These are phyloP conservation scores for Oophaga sylvatica DNA, from an alignment of 2,797 vertebrate species.

Conservation along the genomic window DNA sequence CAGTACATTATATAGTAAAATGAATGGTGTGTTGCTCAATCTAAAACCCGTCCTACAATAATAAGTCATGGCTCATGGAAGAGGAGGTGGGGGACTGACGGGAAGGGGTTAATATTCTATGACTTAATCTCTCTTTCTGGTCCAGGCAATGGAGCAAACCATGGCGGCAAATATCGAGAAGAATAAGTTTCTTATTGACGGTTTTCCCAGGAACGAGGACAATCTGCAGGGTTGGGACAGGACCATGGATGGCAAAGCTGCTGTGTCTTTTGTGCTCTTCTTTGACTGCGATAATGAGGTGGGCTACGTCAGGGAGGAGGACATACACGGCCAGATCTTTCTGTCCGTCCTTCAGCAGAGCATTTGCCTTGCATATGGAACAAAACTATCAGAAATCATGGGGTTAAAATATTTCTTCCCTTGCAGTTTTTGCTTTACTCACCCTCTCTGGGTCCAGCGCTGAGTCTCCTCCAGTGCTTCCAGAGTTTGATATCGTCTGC, in stretches of 20 bases:
- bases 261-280: constrained; percentile 95
- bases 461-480: too few species aligned
- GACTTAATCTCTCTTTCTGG: not conserved
- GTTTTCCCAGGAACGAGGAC: constrained; percentile 96
- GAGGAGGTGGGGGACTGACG: too few species aligned
- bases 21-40: too few species aligned
- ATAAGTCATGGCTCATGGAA: too few species aligned
- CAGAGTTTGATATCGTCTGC: too few species aligned
- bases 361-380: too few species aligned
- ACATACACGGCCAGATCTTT: too few species aligned
- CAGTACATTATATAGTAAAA: too few species aligned
- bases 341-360: too few species aligned
- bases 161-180: constrained; percentile 83
- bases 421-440: too few species aligned
- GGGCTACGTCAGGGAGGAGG: constrained; percentile 45
- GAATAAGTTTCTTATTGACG: constrained; percentile 95
- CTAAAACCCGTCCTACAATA: too few species aligned
- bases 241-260: constrained; percentile 89
- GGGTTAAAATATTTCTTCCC: not conserved
- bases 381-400: not conserved
- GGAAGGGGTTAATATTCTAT: not conserved
- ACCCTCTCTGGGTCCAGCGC: too few species aligned
- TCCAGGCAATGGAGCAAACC: constrained; percentile 92
- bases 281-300: constrained; percentile 95
- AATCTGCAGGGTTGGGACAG: constrained; percentile 93